Evolutionary conservation across 2,888 invertebrate genomes (phyloP).

Genomic region (Drosophila robusta): DNA sequence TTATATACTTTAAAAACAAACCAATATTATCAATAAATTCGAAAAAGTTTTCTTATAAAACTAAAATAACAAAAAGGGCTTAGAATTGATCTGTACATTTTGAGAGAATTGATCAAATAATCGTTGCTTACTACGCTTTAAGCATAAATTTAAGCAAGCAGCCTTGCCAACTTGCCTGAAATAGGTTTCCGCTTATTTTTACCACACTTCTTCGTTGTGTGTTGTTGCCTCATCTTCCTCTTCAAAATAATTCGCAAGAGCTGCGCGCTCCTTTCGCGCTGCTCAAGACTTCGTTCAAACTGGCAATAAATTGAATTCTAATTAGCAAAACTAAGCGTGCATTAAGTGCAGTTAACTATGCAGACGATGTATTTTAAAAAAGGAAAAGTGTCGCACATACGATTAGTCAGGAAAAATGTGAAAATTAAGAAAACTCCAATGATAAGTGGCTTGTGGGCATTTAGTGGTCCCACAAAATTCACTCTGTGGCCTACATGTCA

Average conservation of each 20-base stretch:
- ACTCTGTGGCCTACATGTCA: conserved; percentile 61
- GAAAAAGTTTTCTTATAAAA: too few species aligned
- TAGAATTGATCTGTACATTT: background rate
- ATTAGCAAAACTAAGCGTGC: conserved; percentile 11
- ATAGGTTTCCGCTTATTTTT: conserved; percentile 10
- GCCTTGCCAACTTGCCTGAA: conserved; percentile 31
- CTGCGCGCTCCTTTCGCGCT: conserved; percentile 70
- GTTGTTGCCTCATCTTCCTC: conserved; percentile 70
- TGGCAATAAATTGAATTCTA: conserved; percentile 38
- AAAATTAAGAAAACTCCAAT: conserved; percentile 69
- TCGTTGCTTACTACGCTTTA: background rate
- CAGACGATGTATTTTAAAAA: conserved; percentile 19
- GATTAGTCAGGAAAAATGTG: conserved; percentile 27
- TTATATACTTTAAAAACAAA: too few species aligned
- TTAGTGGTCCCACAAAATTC: conserved; percentile 79
- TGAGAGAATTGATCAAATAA: conserved; percentile 5
- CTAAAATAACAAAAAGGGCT: background rate
- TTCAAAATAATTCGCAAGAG: conserved; percentile 69
- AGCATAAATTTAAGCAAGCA: background rate
- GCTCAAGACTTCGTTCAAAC: conserved; percentile 51
- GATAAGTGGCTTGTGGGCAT: conserved; percentile 62
- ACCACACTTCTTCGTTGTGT: conserved; percentile 37
- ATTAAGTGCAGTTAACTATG: conserved; percentile 18
- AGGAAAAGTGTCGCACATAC: conserved; percentile 23
- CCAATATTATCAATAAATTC: too few species aligned